These are phyloP conservation scores for Strix uralensis DNA, from an alignment of 2,113 vertebrate genomes.

Conservation along the genomic window DNA sequence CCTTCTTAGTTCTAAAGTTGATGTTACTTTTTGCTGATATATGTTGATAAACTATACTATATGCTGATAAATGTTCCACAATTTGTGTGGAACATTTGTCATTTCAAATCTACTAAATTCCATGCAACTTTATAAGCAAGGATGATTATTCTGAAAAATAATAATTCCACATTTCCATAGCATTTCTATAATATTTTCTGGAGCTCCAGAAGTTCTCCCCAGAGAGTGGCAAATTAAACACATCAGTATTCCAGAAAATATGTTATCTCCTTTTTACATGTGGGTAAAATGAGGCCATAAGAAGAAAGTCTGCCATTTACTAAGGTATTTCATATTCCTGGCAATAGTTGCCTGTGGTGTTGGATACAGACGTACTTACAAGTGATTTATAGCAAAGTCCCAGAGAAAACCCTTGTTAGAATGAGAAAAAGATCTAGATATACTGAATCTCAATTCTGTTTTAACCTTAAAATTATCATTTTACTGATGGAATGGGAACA, in stretches of 20 bases:
- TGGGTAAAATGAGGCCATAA: neutral
- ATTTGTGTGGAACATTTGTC: neutral
- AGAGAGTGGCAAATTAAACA: neutral
- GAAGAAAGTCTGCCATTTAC: neutral
- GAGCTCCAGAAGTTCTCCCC: neutral
- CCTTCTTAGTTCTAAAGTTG: neutral
- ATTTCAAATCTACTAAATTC: neutral
- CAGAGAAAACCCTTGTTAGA: neutral
- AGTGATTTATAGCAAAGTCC: neutral
- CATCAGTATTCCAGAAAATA: neutral
- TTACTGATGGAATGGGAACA: neutral
- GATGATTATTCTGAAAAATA: conserved; percentile 1
- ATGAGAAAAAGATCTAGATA: neutral
- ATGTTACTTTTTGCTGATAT: too few relatives aligned
- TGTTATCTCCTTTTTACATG: neutral
- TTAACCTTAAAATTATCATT: neutral
- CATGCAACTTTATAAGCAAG: neutral
- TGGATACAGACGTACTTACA: neutral
- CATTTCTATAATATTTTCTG: neutral
- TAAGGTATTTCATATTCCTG: neutral
- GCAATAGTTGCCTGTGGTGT: neutral
- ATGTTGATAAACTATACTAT: too few relatives aligned
- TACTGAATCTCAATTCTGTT: neutral
- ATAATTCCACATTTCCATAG: neutral
- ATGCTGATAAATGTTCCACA: too few relatives aligned